Conservation (phyloP, 2,888 invertebrate species). For the Drosophila vallismaia region DNA sequence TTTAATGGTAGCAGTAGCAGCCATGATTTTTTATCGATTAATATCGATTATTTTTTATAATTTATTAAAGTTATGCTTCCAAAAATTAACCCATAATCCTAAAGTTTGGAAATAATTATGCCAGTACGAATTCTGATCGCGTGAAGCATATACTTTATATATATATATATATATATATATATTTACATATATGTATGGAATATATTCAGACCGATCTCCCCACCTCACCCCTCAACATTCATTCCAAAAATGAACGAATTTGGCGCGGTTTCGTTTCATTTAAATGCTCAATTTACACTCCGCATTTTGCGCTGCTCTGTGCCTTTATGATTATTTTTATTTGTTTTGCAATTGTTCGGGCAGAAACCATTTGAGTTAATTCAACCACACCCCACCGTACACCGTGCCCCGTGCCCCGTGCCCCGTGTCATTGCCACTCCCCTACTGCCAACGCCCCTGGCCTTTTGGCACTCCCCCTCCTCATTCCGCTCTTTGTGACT, state of each 20-base stretch:
- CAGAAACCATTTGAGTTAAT: constrained; percentile 41
- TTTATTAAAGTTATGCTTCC: constrained; percentile 1
- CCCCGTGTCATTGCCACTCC: neutral
- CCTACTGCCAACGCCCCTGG: neutral
- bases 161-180: neutral
- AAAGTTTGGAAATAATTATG: constrained; percentile 40
- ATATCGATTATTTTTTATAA: constrained; percentile 5
- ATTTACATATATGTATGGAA: neutral
- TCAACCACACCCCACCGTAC: constrained; percentile 21
- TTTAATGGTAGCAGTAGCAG: too few species aligned
- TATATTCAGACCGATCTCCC: too few species aligned
- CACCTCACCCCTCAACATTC: too few species aligned
- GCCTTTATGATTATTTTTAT: constrained; percentile 24
- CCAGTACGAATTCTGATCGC: constrained; percentile 45
- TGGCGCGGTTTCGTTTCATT: constrained; percentile 37
- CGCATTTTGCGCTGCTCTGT: constrained; percentile 28
- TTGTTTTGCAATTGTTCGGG: constrained; percentile 40
- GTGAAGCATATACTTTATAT: constrained; percentile 22
- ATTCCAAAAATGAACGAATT: constrained; percentile 5
- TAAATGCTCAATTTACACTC: constrained; percentile 47
- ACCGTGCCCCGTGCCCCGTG: too few species aligned
- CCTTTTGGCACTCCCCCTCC: constrained; percentile 9
- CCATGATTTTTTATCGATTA: too few species aligned
- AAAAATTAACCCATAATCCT: constrained; percentile 37
- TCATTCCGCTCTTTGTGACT: constrained; percentile 26